Percentiles rank a stretch among this genome's conserved stretches.
phyloP scores from a whole-genome alignment of 2,888 invertebrate species.

The Folsomia candida region DNA sequence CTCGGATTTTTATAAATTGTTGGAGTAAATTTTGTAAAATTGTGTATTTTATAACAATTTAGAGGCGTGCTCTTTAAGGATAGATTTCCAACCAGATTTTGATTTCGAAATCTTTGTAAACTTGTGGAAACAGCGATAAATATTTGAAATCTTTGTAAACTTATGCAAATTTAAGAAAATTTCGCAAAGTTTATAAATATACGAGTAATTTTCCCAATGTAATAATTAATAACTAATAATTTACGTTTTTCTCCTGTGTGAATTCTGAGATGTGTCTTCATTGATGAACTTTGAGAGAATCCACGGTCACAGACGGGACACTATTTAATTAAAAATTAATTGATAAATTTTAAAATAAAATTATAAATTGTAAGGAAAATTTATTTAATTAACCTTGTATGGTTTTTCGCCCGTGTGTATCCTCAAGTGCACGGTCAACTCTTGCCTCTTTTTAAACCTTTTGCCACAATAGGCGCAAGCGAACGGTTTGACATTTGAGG shows the following conservation, averaged over 20 bases:
- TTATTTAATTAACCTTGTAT: slow-evolving; percentile 11
- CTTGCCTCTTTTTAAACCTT: slow-evolving; percentile 33
- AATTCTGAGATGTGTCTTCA: slow-evolving; percentile 33
- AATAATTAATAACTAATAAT: too few species aligned
- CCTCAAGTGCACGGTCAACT: slow-evolving; percentile 27
- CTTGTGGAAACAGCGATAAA: too few species aligned
- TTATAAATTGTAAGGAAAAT: not conserved
- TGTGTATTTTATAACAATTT: too few species aligned
- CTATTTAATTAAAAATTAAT: slow-evolving; percentile 3
- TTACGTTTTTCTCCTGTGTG: slow-evolving; percentile 23
- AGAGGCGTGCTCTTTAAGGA: too few species aligned
- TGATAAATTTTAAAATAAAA: not conserved
- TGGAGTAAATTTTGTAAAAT: too few species aligned
- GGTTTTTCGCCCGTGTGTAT: slow-evolving; percentile 38
- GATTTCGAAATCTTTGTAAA: too few species aligned
- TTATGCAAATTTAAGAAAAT: not conserved
- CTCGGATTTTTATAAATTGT: too few species aligned
- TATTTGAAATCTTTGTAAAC: not conserved
- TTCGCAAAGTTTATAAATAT: not conserved
- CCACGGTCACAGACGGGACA: slow-evolving; percentile 33
- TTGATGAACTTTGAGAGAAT: slow-evolving; percentile 32
- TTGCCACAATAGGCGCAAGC: slow-evolving; percentile 36
- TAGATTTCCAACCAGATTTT: too few species aligned
- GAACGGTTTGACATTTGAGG: slow-evolving; percentile 26
- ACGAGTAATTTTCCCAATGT: too few species aligned